phyloP scores from a whole-genome alignment of 2,113 vertebrate species.

The Machaerirhynchus nigripectus region DNA sequence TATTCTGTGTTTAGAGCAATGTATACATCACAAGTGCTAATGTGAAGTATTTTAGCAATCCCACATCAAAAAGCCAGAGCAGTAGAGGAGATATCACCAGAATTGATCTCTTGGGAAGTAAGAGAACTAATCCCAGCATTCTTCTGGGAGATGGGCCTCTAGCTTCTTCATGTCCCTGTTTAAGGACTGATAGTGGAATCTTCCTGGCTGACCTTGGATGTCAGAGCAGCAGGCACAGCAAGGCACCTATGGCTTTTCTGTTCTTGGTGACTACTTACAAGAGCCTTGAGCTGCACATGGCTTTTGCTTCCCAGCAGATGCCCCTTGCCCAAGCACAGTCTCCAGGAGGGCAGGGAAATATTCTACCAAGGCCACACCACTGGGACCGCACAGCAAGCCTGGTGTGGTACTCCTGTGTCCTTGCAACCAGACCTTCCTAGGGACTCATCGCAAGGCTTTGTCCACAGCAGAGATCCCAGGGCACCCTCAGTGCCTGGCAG shows the following conservation, averaged over 20 bases:
- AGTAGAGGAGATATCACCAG: neutral
- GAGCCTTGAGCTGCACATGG: fast-evolving
- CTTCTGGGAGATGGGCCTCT: neutral
- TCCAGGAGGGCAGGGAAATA: neutral
- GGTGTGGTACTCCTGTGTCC: neutral
- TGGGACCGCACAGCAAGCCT: neutral
- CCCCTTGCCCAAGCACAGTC: neutral
- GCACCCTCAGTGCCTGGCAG: neutral
- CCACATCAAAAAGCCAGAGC: neutral
- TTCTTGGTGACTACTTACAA: neutral
- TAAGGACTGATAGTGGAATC: neutral
- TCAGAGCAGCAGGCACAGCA: neutral
- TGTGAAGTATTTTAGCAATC: neutral
- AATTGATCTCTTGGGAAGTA: neutral
- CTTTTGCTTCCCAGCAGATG: neutral
- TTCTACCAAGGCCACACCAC: neutral
- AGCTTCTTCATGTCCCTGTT: neutral
- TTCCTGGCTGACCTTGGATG: neutral
- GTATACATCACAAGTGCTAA: neutral
- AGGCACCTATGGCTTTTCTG: neutral
- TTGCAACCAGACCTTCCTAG: neutral
- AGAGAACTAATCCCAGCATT: neutral
- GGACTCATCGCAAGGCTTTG: neutral
- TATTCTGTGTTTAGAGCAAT: neutral
- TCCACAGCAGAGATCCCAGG: neutral